A percentile compares a stretch with the other conserved stretches of the same genome.
phyloP scores from a whole-genome alignment of 2,113 vertebrate genomes.

The Parus major region DNA sequence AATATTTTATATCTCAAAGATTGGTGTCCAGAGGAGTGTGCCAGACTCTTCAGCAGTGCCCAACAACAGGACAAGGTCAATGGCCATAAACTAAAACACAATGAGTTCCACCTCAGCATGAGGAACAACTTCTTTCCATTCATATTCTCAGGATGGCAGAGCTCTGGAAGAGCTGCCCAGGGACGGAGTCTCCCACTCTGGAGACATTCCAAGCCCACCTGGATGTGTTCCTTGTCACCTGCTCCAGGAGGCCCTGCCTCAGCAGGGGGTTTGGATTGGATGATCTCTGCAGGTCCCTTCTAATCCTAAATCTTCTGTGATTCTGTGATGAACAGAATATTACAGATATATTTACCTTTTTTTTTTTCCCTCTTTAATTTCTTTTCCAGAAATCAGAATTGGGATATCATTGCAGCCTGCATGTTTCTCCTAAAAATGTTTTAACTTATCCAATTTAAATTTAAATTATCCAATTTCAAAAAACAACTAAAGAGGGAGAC shows the following conservation, averaged over 20 bases:
- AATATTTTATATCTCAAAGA: neutral
- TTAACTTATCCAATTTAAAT: neutral
- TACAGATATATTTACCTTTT: neutral
- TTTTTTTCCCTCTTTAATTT: neutral
- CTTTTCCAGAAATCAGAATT: neutral
- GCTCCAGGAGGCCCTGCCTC: neutral
- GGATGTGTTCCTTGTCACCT: neutral
- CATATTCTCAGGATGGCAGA: neutral
- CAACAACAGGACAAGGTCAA: neutral
- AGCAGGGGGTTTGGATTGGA: fast-evolving
- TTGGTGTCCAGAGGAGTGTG: neutral
- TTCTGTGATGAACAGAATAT: neutral
- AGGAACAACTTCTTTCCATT: neutral
- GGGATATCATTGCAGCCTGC: neutral
- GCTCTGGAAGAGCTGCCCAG: neutral
- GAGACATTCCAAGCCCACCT: neutral
- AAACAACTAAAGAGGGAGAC: neutral
- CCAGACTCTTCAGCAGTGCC: neutral
- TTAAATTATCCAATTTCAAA: neutral
- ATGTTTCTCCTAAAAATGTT: neutral
- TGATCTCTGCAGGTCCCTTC: neutral
- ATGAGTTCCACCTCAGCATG: neutral
- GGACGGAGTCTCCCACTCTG: neutral
- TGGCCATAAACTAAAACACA: neutral
- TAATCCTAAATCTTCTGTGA: neutral